Evolutionary conservation across 1,140 invertebrate genomes (phyloP), one percentile per base, ranked within the genome.

Genomic region (Gryllus bimaculatus): DNA sequence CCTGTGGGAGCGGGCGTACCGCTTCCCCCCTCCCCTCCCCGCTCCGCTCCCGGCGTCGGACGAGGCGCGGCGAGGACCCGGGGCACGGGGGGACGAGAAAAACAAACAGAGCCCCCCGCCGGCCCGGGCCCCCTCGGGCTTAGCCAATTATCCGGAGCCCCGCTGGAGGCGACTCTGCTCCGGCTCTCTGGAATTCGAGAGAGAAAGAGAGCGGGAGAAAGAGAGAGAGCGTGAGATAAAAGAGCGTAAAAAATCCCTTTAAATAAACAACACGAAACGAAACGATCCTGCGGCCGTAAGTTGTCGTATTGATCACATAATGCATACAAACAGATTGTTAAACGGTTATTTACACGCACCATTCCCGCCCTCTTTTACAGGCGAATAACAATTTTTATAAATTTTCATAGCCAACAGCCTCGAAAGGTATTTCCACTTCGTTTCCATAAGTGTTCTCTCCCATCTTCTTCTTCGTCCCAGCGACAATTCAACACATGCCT

Each of bases 91-190:
- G 79, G 48, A 48, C 73, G 75, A 74, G 79, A 39, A 79, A 79
- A 79, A 79, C 79, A 79, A 79, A 79, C 79, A 79, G 75, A 47
- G 76, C 20, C 79, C 79, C 79, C 79, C 79, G 66, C 49, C 73
- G 78, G 78, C 47, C 47, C 47, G 78, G 74, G 74, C 78, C 54
- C 79, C 79, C 79, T 79, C 75, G 66, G 75, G 79, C 47, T 49
- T 75, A 79, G 48, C 79, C 79, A 79, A 79, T 79, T 79, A 79
- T 79, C 75, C 73, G 75, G 73, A 48, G 26, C 79, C 79, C 79
- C 47, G 79, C 79, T 79, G 79, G 79, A 75, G 49, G 47, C 12
- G 79, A 73, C 78, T 78, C 77, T 48, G 77, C 47, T 78, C 54
- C 54, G 78, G 54, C 49, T 21, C 20, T 48, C 20, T 66, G 54